phyloP scores from a whole-genome alignment of 2,113 vertebrate species.

The Cheilinus undulatus region DNA sequence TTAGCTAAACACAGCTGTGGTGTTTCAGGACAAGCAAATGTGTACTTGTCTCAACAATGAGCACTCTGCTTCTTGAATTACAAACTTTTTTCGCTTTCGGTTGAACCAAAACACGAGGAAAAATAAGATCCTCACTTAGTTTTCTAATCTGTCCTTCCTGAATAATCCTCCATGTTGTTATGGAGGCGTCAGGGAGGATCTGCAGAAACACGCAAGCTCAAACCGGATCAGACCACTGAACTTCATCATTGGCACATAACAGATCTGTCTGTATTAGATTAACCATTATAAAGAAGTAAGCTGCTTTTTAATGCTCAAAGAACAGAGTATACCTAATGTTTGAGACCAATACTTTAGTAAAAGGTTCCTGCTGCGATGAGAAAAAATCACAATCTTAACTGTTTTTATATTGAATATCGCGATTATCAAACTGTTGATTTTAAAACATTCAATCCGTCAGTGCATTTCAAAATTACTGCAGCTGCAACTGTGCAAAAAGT shows the following conservation, averaged over 20 bases:
- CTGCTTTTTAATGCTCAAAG: too few relatives aligned
- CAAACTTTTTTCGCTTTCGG: constrained; percentile 51
- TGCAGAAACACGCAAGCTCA: neutral
- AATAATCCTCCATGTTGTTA: constrained; percentile 3
- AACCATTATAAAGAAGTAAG: neutral
- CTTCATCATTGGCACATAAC: neutral
- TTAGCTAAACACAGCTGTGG: constrained; percentile 82
- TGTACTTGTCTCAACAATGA: constrained; percentile 77
- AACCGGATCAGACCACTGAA: neutral
- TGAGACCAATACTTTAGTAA: too few relatives aligned
- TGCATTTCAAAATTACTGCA: too few relatives aligned
- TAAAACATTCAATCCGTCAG: too few relatives aligned
- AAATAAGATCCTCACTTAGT: constrained; percentile 35
- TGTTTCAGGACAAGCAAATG: constrained; percentile 75
- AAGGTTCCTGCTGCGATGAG: too few relatives aligned
- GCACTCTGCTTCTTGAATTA: constrained; percentile 60
- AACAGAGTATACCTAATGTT: too few relatives aligned
- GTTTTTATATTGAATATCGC: too few relatives aligned
- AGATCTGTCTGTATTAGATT: neutral
- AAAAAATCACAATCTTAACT: too few relatives aligned
- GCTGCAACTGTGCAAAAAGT: too few relatives aligned
- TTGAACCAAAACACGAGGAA: constrained; percentile 52
- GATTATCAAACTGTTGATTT: too few relatives aligned
- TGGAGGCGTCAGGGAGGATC: constrained; percentile 25
- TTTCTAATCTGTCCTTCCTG: constrained; percentile 15